Evolutionary conservation across 2,113 vertebrate genomes (phyloP).

Genomic region (Rhegmatorhina hoffmannsi): DNA sequence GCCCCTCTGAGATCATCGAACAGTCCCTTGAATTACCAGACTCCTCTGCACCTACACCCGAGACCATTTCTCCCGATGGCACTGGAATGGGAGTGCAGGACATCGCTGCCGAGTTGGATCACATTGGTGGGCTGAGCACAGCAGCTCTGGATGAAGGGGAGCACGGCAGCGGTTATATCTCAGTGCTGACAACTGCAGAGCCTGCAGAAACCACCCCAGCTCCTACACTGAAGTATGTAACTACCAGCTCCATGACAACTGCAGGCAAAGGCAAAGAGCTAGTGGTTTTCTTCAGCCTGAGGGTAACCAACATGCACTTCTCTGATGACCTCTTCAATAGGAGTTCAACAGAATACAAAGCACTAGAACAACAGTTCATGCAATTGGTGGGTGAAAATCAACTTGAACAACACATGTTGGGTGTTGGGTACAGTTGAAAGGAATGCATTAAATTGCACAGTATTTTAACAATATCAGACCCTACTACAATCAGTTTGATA

Average conservation of each 20-base stretch:
- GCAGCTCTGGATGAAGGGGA: conserved; percentile 44
- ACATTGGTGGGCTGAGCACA: neutral
- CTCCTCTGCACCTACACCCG: neutral
- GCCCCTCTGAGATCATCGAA: neutral
- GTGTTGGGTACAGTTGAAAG: neutral
- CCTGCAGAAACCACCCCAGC: conserved; percentile 55
- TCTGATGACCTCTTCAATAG: conserved; percentile 90
- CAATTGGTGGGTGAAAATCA: conserved; percentile 83
- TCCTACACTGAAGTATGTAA: conserved; percentile 77
- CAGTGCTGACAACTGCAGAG: neutral
- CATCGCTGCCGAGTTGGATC: conserved; percentile 51
- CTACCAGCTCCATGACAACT: conserved; percentile 80
- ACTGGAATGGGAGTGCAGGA: conserved; percentile 22
- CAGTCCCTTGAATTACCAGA: neutral
- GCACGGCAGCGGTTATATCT: conserved; percentile 59
- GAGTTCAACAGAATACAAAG: conserved; percentile 85
- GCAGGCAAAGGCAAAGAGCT: conserved; percentile 80
- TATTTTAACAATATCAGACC: neutral
- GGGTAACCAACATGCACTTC: conserved; percentile 91
- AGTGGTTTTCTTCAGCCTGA: conserved; percentile 92
- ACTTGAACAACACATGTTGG: neutral
- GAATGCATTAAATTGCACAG: neutral
- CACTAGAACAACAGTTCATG: conserved; percentile 84
- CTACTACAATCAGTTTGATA: neutral
- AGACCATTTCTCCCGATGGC: fast-evolving